These are phyloP conservation scores for Rapana venosa DNA, from an alignment of 2,888 invertebrate species.

Conservation along the genomic window DNA sequence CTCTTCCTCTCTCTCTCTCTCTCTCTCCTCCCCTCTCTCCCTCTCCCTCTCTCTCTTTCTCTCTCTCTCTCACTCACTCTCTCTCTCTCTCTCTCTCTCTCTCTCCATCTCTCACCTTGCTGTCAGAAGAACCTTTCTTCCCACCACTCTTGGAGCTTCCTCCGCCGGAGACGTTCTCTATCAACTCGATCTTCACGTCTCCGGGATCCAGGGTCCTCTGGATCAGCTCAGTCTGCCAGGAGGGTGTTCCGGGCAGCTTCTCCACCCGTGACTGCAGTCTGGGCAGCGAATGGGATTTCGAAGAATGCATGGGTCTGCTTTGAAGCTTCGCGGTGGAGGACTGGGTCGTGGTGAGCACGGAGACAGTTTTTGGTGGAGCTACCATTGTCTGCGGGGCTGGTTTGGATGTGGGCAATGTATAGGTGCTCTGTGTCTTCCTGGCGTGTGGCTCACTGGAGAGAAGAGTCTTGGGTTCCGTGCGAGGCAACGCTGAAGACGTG, in stretches of 20 bases:
- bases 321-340: background rate
- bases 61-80: no score
- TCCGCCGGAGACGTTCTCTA: slow-evolving; percentile 56
- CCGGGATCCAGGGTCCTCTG: slow-evolving; percentile 47
- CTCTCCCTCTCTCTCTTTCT: background rate
- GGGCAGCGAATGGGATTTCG: background rate
- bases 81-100: no score
- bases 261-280: background rate
- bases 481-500: background rate
- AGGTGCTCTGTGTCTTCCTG: slow-evolving; percentile 7
- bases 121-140: background rate
- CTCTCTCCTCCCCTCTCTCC: background rate
- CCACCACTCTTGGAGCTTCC: background rate
- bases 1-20: background rate
- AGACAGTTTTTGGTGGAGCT: background rate
- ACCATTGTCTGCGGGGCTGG: background rate
- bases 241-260: slow-evolving; percentile 41
- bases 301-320: background rate
- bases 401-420: background rate
- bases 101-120: background rate
- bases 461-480: background rate
- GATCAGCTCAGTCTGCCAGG: slow-evolving; percentile 59
- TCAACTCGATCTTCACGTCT: slow-evolving; percentile 70
- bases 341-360: background rate
- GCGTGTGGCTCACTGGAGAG: background rate